Conservation (phyloP, 1,140 invertebrate genomes). For the Pomacea maculata region DNA sequence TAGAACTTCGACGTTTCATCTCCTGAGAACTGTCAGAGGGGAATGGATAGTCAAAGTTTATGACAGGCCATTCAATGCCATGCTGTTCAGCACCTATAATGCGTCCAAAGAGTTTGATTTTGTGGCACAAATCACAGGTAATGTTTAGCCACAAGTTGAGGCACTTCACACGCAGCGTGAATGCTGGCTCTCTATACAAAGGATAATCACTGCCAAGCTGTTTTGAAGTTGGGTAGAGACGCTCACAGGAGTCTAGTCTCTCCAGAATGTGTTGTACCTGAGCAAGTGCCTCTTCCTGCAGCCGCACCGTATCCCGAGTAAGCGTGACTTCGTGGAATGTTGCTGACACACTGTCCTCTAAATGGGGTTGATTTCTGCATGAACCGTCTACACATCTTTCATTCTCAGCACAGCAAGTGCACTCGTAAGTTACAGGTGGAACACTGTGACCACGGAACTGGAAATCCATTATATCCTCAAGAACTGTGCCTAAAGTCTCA, state of each 20-base stretch:
- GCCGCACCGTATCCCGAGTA: constrained; percentile 36
- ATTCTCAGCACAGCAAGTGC: not conserved
- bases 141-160: constrained; percentile 92
- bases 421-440: constrained; percentile 1
- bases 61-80: constrained; percentile 63
- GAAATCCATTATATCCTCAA: constrained; percentile 82
- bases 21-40: constrained; percentile 18
- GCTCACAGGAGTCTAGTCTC: constrained; percentile 78
- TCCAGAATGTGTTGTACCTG: constrained; percentile 78
- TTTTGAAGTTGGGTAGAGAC: constrained; percentile 84
- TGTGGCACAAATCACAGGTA: constrained; percentile 82
- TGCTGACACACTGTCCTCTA: constrained; percentile 36
- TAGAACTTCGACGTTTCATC: constrained; percentile 26
- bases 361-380: not conserved
- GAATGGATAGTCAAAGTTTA: constrained; percentile 44
- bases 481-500: constrained; percentile 74
- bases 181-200: constrained; percentile 74
- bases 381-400: not conserved
- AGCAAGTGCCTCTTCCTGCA: constrained; percentile 71
- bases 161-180: constrained; percentile 76
- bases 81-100: constrained; percentile 71
- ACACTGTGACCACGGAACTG: constrained; percentile 64
- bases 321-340: constrained; percentile 42
- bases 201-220: constrained; percentile 80
- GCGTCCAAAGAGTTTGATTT: constrained; percentile 80